Conservation (phyloP, 2,797 vertebrate species). For the Sebastes matsubarae region DNA sequence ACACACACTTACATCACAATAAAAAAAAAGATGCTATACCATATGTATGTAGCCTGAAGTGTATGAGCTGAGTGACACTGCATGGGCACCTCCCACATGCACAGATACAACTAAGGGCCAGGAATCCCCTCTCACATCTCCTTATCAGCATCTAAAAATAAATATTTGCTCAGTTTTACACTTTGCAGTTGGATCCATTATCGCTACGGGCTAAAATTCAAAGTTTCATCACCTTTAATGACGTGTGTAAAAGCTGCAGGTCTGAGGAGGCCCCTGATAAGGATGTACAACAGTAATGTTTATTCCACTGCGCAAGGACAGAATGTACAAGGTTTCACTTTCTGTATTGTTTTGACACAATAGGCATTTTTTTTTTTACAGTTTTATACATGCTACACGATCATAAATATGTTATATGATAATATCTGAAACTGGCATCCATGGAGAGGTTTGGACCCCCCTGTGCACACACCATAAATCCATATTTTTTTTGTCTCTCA, state of each 20-base stretch:
- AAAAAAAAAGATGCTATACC: slow-evolving; percentile 3
- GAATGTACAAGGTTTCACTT: slow-evolving; percentile 58
- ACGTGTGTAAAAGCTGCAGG: background rate
- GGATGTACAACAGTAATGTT: background rate
- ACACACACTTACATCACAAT: slow-evolving; percentile 21
- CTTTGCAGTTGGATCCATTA: background rate
- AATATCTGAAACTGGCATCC: slow-evolving; percentile 6
- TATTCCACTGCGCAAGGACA: background rate
- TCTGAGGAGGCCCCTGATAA: background rate
- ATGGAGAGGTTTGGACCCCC: background rate
- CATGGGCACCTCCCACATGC: background rate
- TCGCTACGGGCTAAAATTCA: background rate
- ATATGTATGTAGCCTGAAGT: background rate
- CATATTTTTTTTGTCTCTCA: slow-evolving; percentile 39
- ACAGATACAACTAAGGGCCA: slow-evolving; percentile 11
- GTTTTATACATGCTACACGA: background rate
- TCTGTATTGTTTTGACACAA: slow-evolving; percentile 28
- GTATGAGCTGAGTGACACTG: slow-evolving; percentile 28
- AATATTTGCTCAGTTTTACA: slow-evolving; percentile 32
- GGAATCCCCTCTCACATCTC: slow-evolving; percentile 35
- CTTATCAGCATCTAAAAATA: slow-evolving; percentile 36
- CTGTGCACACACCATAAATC: slow-evolving; percentile 13
- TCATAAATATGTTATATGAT: background rate
- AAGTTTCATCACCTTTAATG: background rate
- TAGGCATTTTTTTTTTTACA: background rate